A percentile compares a stretch with the other conserved stretches of the same genome.
Evolutionary conservation across 2,888 invertebrate genomes (phyloP).

Genomic region (Papilio gigon): DNA sequence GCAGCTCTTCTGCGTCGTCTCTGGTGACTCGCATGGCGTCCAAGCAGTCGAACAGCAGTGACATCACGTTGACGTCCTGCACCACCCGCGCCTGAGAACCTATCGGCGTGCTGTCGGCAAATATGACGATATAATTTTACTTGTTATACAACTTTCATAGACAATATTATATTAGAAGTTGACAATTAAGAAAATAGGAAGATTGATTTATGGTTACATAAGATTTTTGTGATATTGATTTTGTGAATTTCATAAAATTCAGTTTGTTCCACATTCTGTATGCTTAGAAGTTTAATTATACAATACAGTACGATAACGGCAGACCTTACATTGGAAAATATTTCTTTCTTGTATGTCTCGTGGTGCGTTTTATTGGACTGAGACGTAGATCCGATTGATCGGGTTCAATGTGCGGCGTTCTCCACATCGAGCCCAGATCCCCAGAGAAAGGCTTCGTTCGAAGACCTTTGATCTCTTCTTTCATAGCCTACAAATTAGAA

Average conservation of each 20-base stretch:
- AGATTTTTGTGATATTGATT: not conserved
- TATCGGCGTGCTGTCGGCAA: conserved; percentile 58
- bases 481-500: conserved; percentile 56
- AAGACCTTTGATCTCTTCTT: conserved; percentile 64
- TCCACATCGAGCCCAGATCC: conserved; percentile 40
- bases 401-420: conserved; percentile 44
- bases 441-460: conserved; percentile 66
- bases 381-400: conserved; percentile 57
- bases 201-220: not conserved
- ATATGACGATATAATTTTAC: not conserved
- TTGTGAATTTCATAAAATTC: not conserved
- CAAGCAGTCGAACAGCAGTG: conserved; percentile 66
- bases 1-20: conserved; percentile 61
- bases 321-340: conserved; percentile 73
- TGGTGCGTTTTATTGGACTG: conserved; percentile 53
- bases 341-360: conserved; percentile 51
- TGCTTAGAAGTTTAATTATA: not conserved
- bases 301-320: not conserved
- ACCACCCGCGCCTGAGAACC: conserved; percentile 53
- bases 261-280: not conserved
- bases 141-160: not conserved
- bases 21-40: conserved; percentile 68
- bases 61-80: conserved; percentile 65
- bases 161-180: not conserved
- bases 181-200: not conserved